A percentile compares a stretch with the other conserved stretches of the same genome.
These are phyloP conservation scores for Dryococelus australis DNA, from an alignment of 2,888 invertebrate genomes.

Conservation along the genomic window DNA sequence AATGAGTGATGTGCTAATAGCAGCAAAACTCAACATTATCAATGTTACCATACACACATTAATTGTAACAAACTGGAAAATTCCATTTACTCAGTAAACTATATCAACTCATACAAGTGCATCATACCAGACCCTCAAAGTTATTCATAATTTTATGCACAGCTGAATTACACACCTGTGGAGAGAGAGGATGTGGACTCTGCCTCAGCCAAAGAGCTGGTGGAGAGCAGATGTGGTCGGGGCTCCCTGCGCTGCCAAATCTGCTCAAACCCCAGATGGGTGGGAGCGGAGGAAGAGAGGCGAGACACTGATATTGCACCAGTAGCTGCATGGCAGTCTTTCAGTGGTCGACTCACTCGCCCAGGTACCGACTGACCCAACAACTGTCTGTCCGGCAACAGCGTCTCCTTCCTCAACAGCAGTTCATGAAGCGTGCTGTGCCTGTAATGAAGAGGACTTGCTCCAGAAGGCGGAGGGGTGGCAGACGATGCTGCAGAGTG, in stretches of 20 bases:
- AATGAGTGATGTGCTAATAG: too few relatives aligned
- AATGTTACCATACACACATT: too few relatives aligned
- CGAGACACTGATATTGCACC: constrained; percentile 62
- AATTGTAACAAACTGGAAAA: too few relatives aligned
- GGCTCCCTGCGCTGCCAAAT: constrained; percentile 90
- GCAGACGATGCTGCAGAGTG: constrained; percentile 54
- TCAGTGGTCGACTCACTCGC: constrained; percentile 60
- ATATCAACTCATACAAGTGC: too few relatives aligned
- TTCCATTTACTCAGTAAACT: too few relatives aligned
- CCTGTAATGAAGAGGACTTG: constrained; percentile 52
- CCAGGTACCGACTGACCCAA: constrained; percentile 72
- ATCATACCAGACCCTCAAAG: too few relatives aligned
- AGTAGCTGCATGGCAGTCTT: constrained; percentile 52
- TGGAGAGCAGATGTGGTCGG: constrained; percentile 83
- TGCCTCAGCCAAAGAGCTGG: constrained; percentile 82
- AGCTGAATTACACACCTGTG: constrained; percentile 59
- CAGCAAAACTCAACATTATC: too few relatives aligned
- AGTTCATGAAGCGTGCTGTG: constrained; percentile 71
- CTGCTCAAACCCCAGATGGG: constrained; percentile 80
- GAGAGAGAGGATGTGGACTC: constrained; percentile 85
- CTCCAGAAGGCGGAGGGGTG: constrained; percentile 55
- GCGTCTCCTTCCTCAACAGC: constrained; percentile 70
- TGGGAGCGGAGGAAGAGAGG: constrained; percentile 87
- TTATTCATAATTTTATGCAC: too few relatives aligned
- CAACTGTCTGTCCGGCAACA: constrained; percentile 64